A percentile compares a stretch with the other conserved stretches of the same genome.
phyloP scores from a whole-genome alignment of 2,888 invertebrate genomes.

The Pyralis farinalis region DNA sequence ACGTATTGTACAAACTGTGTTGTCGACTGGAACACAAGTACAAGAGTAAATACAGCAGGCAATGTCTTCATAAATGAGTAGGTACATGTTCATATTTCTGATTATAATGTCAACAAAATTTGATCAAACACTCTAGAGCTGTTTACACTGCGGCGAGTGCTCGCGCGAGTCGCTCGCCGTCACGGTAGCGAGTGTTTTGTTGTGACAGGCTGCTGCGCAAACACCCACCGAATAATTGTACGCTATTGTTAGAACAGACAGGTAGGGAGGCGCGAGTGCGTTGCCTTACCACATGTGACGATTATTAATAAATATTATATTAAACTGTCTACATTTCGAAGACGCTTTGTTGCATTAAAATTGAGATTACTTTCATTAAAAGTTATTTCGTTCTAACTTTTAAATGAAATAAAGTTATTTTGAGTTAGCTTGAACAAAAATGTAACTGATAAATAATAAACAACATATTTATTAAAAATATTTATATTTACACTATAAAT shows the following conservation, averaged over 20 bases:
- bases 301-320: no score
- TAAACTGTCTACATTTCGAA: no score
- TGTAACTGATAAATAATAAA: no score
- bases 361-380: no score
- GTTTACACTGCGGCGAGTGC: conserved; percentile 50
- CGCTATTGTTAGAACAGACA: conserved; percentile 37
- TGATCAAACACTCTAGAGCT: conserved; percentile 37
- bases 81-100: conserved; percentile 8
- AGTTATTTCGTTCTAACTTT: no score
- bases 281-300: no score
- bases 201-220: conserved; percentile 63
- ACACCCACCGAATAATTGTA: conserved; percentile 52
- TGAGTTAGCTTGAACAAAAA: no score
- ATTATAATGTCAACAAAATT: conserved; percentile 31
- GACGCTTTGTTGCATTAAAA: no score
- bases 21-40: neutral
- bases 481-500: no score
- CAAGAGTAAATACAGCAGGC: neutral
- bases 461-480: no score
- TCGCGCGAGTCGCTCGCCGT: conserved; percentile 46
- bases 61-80: neutral
- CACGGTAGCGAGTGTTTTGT: conserved; percentile 58
- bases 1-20: no score
- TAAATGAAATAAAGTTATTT: no score
- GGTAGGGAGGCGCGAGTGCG: conserved; percentile 28